Percentiles rank a stretch among this genome's conserved stretches.
Conservation (phyloP, 2,888 invertebrate genomes). For the Trisateles emortualis region DNA sequence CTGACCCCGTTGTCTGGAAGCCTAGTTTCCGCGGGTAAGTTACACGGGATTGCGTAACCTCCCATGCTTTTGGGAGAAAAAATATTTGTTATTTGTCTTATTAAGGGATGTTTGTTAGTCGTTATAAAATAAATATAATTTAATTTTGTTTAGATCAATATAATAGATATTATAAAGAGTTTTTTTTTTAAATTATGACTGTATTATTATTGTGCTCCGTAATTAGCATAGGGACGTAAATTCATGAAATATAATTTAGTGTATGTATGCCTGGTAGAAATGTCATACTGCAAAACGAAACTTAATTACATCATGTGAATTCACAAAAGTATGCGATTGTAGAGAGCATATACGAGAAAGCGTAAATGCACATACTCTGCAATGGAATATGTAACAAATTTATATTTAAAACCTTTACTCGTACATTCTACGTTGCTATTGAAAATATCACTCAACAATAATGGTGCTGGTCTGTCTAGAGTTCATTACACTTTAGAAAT, state of each 20-base stretch:
- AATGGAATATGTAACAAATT: neutral
- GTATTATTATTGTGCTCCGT: too few relatives aligned
- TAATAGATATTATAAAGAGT: too few relatives aligned
- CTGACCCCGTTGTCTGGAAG: conserved; percentile 77
- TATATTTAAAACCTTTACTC: neutral
- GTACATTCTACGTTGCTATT: neutral
- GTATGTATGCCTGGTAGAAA: too few relatives aligned
- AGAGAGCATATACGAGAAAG: too few relatives aligned
- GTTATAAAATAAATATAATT: too few relatives aligned
- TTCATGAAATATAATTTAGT: too few relatives aligned
- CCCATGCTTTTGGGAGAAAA: conserved; percentile 4
- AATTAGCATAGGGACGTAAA: too few relatives aligned
- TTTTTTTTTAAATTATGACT: too few relatives aligned
- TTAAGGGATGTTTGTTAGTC: neutral
- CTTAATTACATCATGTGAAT: too few relatives aligned
- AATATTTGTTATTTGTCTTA: neutral
- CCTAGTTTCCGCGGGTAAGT: conserved; percentile 55
- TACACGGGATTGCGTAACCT: conserved; percentile 25
- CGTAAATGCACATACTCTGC: neutral
- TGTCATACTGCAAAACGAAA: too few relatives aligned
- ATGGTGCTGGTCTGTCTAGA: conserved; percentile 15
- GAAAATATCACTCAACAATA: neutral
- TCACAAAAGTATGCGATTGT: too few relatives aligned
- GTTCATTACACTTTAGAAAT: neutral
- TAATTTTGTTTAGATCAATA: too few relatives aligned